Percentiles rank a stretch among this genome's conserved stretches.
Evolutionary conservation across 2,113 vertebrate genomes (phyloP).

Genomic region (Gopherus evgoodei): DNA sequence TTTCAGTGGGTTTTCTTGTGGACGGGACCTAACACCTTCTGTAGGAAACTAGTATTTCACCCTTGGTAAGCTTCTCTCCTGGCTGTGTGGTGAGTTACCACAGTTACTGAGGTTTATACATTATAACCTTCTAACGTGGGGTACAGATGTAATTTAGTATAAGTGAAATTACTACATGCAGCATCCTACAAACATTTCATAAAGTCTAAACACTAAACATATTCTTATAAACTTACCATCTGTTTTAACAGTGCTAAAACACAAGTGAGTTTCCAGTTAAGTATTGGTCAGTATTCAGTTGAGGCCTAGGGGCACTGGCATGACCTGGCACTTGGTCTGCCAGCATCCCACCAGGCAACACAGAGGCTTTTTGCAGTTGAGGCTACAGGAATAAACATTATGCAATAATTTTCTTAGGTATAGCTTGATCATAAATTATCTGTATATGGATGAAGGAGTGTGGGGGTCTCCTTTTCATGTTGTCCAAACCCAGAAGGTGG

Average conservation of each 20-base stretch:
- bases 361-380: not conserved
- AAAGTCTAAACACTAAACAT: not conserved
- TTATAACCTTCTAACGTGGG: not conserved
- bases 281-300: not conserved
- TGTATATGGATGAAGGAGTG: not conserved
- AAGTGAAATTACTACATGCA: not conserved
- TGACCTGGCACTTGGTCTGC: not conserved
- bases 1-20: not conserved
- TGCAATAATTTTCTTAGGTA: not conserved
- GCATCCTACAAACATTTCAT: not conserved
- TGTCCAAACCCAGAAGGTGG: not conserved
- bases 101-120: not conserved
- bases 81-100: not conserved
- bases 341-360: not conserved
- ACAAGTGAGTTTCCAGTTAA: not conserved
- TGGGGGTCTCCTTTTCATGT: not conserved
- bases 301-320: not conserved
- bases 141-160: not conserved
- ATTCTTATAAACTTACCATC: not conserved
- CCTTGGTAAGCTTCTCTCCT: not conserved
- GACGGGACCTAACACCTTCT: not conserved
- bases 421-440: not conserved
- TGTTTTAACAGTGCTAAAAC: not conserved
- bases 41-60: not conserved
- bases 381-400: not conserved